phyloP scores from a whole-genome alignment of 2,113 vertebrate species.

The Chaetops frenatus region DNA sequence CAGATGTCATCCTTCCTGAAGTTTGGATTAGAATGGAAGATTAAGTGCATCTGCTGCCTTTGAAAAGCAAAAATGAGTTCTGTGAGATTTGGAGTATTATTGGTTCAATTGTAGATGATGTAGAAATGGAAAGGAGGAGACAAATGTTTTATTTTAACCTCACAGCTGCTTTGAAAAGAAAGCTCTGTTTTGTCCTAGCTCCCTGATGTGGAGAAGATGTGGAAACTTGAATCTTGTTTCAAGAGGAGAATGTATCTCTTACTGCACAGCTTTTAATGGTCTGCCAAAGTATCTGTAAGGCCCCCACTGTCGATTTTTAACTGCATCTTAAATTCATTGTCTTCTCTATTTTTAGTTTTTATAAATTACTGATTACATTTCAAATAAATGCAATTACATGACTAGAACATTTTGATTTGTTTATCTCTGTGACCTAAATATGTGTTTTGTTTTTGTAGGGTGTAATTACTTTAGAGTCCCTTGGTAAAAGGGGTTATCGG shows the following conservation, averaged over 20 bases:
- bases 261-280: neutral
- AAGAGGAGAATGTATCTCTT: neutral
- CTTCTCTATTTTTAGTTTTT: neutral
- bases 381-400: neutral
- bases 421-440: constrained; percentile 29
- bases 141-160: neutral
- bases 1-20: neutral
- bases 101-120: neutral
- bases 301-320: neutral
- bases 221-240: neutral
- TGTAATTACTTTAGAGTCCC: constrained; percentile 96
- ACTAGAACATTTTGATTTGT: neutral
- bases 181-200: neutral
- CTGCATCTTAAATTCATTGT: neutral
- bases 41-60: neutral
- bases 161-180: neutral
- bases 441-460: constrained; percentile 73
- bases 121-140: neutral
- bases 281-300: neutral
- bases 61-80: neutral
- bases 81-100: neutral
- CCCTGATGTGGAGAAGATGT: neutral
- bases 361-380: neutral
- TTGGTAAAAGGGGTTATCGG: constrained; percentile 97
- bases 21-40: neutral